A percentile compares a stretch with the other conserved stretches of the same genome.
Conservation (phyloP, 1,140 invertebrate genomes). For the Aleiodes sp. region DNA sequence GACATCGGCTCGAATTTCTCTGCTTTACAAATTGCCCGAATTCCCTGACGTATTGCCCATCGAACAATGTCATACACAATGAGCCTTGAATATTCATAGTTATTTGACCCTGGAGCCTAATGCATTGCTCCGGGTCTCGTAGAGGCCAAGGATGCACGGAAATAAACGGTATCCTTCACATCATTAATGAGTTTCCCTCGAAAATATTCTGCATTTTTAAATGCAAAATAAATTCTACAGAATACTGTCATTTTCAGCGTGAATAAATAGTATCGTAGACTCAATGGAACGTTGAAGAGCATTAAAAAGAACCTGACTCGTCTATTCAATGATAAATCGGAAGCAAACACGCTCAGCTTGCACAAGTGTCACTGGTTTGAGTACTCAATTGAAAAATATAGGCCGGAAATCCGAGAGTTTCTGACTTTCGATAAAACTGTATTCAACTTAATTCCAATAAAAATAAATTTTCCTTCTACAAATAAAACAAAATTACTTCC, state of each 20-base stretch:
- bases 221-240: neutral
- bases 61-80: neutral
- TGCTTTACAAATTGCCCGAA: conserved; percentile 18
- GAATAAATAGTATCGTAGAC: neutral
- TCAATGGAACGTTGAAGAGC: neutral
- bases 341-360: neutral
- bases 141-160: too few relatives aligned
- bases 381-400: conserved; percentile 2
- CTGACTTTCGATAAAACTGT: neutral
- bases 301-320: neutral
- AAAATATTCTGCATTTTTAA: neutral
- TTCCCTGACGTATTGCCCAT: neutral
- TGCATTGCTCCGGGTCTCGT: too few relatives aligned
- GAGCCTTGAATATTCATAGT: conserved; percentile 20
- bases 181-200: too few relatives aligned
- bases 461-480: neutral
- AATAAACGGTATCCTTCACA: too few relatives aligned
- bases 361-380: neutral
- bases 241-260: neutral
- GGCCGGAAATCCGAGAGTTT: neutral
- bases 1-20: neutral
- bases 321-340: conserved; percentile 12
- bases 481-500: neutral
- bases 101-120: conserved; percentile 16
- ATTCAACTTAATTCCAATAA: neutral